Evolutionary conservation across 2,888 invertebrate genomes (phyloP).

Genomic region (Atrina japonica): DNA sequence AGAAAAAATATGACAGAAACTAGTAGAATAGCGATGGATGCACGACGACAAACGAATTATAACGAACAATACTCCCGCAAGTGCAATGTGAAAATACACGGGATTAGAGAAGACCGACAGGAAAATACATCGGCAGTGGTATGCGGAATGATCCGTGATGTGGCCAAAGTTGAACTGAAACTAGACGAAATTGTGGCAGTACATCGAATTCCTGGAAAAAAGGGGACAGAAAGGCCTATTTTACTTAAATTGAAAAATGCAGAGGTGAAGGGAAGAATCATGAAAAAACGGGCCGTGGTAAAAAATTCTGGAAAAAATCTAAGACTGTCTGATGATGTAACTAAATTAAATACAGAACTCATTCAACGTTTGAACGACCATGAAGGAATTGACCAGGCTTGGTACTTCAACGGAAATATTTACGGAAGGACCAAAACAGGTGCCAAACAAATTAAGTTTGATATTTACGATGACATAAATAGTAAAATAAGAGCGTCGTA

Average conservation of each 20-base stretch:
- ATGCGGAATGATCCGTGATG: neutral
- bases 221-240: neutral
- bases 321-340: conserved; percentile 5
- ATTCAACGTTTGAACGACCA: too few species aligned
- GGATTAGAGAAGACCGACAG: neutral
- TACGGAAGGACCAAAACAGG: too few species aligned
- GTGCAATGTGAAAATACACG: conserved; percentile 13
- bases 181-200: conserved; percentile 12
- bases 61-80: conserved; percentile 29
- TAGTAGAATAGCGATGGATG: too few species aligned
- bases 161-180: too few species aligned
- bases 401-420: too few species aligned
- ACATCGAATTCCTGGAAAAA: conserved; percentile 8
- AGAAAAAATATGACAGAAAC: too few species aligned
- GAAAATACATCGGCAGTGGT: neutral
- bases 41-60: too few species aligned
- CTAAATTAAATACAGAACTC: neutral
- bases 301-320: neutral
- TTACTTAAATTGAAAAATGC: neutral
- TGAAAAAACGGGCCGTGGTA: conserved; percentile 8
- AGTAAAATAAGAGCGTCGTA: too few species aligned
- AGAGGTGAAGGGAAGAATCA: neutral
- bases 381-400: too few species aligned
- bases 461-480: too few species aligned
- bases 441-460: too few species aligned